phyloP scores from a whole-genome alignment of 2,888 invertebrate genomes.

The Anagyrus pseudococci region DNA sequence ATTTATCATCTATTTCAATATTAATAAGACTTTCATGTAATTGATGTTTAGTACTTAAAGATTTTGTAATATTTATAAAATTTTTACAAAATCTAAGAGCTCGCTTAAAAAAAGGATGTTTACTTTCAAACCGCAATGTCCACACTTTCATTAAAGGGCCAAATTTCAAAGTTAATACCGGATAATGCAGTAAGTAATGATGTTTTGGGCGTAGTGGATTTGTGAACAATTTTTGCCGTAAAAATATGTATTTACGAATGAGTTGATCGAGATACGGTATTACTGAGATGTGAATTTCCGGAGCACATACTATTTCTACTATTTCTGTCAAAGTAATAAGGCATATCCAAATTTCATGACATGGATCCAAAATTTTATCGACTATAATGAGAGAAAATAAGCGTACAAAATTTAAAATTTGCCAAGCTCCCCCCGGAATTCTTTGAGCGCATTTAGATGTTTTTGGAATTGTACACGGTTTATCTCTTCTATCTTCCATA shows the following conservation, averaged over 20 bases:
- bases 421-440: neutral
- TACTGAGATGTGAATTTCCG: slow-evolving; percentile 38
- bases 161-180: neutral
- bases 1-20: neutral
- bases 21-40: neutral
- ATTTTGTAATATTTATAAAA: slow-evolving; percentile 8
- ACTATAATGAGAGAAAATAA: slow-evolving; percentile 36
- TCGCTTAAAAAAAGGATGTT: slow-evolving; percentile 17
- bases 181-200: neutral
- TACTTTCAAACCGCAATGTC: slow-evolving; percentile 5
- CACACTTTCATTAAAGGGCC: neutral
- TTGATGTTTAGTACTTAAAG: slow-evolving; percentile 14
- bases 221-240: slow-evolving; percentile 35
- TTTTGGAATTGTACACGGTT: slow-evolving; percentile 25
- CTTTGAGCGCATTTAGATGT: slow-evolving; percentile 4
- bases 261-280: slow-evolving; percentile 33
- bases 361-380: slow-evolving; percentile 32
- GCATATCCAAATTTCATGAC: slow-evolving; percentile 37
- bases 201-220: neutral
- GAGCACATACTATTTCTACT: slow-evolving; percentile 41
- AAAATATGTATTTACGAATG: slow-evolving; percentile 35
- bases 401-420: slow-evolving; percentile 27
- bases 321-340: slow-evolving; percentile 40
- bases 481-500: slow-evolving; percentile 35
- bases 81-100: neutral